Percentiles rank a stretch among this genome's conserved stretches.
Evolutionary conservation across 1,140 invertebrate genomes (phyloP).

Genomic region (Camponotus vicinus): DNA sequence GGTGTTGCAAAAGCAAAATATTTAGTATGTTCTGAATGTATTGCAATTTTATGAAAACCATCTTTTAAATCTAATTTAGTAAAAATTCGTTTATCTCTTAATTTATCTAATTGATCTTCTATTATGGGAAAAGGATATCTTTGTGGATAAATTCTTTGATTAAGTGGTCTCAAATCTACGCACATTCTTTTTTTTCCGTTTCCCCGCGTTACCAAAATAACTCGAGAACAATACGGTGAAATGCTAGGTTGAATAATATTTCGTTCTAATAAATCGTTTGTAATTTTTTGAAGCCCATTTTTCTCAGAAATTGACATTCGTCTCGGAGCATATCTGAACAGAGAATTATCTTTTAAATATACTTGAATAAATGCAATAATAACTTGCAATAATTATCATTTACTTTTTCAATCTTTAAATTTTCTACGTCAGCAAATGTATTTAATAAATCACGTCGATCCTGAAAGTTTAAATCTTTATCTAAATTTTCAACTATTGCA

Average conservation of each 20-base stretch:
- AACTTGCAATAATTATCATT: not conserved
- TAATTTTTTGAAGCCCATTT: too few relatives aligned
- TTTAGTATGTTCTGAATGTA: too few relatives aligned
- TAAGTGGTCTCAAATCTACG: not conserved
- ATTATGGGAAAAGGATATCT: conserved; percentile 8
- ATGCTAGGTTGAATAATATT: conserved; percentile 1
- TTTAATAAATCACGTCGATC: not conserved
- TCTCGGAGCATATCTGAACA: conserved; percentile 23
- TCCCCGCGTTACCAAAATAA: not conserved
- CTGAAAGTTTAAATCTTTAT: not conserved
- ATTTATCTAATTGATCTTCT: not conserved
- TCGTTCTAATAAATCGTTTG: not conserved
- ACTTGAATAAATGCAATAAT: not conserved
- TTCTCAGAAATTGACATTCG: not conserved
- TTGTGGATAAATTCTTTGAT: not conserved
- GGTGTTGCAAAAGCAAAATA: not conserved
- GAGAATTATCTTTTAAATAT: conserved; percentile 4
- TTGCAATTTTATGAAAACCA: too few relatives aligned
- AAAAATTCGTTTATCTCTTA: not conserved
- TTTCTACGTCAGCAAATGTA: not conserved
- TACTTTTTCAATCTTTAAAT: not conserved
- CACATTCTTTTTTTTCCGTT: not conserved
- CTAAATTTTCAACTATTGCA: conserved; percentile 1
- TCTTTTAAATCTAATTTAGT: conserved; percentile 1
- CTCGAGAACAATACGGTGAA: conserved; percentile 11